Evolutionary conservation across 2,797 vertebrate species (phyloP).

Genomic region (Linurgus olivaceus): DNA sequence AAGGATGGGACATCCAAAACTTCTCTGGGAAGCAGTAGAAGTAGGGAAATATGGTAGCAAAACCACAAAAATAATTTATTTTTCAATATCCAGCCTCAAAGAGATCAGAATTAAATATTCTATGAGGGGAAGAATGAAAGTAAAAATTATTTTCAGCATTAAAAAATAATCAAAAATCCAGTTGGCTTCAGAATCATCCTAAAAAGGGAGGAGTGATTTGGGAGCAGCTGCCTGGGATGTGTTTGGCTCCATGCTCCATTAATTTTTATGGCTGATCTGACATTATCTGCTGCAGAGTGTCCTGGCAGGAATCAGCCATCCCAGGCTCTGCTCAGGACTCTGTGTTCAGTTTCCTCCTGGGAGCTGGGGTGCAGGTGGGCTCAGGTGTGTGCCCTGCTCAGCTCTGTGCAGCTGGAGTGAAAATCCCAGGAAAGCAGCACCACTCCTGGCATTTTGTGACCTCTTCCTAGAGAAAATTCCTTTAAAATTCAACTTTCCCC

Average conservation of each 20-base stretch:
- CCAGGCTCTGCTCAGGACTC: neutral
- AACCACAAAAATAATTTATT: neutral
- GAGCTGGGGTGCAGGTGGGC: neutral
- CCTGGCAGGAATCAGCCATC: neutral
- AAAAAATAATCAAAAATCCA: neutral
- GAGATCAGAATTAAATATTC: neutral
- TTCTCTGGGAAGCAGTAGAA: neutral
- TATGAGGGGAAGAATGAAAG: neutral
- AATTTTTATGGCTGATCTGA: neutral
- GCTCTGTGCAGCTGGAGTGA: no score
- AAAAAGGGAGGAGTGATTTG: neutral
- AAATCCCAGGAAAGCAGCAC: neutral
- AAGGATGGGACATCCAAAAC: neutral
- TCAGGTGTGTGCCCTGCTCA: fast-evolving
- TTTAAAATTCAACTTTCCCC: fast-evolving
- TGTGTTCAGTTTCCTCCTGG: neutral
- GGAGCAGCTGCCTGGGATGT: neutral
- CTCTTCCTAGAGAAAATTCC: fast-evolving
- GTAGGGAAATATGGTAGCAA: neutral
- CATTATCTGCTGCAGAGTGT: neutral
- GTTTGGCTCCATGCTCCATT: neutral
- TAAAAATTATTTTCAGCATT: neutral
- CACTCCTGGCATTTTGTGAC: fast-evolving
- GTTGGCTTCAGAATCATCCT: neutral
- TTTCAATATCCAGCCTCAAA: neutral